Percentiles rank a stretch among this genome's conserved stretches.
phyloP scores from a whole-genome alignment of 2,888 invertebrate species.

The Drosophila greeni region DNA sequence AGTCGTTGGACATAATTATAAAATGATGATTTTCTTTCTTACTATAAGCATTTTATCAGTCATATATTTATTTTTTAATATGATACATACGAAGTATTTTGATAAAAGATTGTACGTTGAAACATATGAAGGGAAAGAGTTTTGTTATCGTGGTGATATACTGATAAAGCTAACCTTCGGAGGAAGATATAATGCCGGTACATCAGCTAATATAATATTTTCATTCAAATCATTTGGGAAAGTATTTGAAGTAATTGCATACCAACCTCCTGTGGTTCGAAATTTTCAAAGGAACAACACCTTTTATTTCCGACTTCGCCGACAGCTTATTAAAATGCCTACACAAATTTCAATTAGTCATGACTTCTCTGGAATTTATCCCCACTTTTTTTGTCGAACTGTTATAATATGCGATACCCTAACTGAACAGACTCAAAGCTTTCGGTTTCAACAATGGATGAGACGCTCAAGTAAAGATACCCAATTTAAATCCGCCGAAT shows the following conservation, averaged over 20 bases:
- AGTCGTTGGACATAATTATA: slow-evolving; percentile 23
- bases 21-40: slow-evolving; percentile 27
- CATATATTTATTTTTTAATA: slow-evolving; percentile 13
- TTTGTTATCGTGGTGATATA: slow-evolving; percentile 37
- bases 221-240: slow-evolving; percentile 16
- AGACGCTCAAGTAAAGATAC: neutral
- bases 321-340: slow-evolving; percentile 30
- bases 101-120: slow-evolving; percentile 38
- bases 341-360: slow-evolving; percentile 27
- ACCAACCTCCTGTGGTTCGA: slow-evolving; percentile 26
- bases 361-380: slow-evolving; percentile 45
- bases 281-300: slow-evolving; percentile 42
- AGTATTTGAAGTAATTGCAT: slow-evolving; percentile 18
- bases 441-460: slow-evolving; percentile 34
- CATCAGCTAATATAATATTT: slow-evolving; percentile 46
- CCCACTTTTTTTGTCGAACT: slow-evolving; percentile 39
- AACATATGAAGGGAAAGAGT: neutral
- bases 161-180: slow-evolving; percentile 43
- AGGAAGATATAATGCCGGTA: slow-evolving; percentile 38
- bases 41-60: neutral
- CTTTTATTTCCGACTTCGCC: slow-evolving; percentile 26
- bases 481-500: slow-evolving; percentile 3
- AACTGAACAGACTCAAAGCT: slow-evolving; percentile 29
- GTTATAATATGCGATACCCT: slow-evolving; percentile 30
- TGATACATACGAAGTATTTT: slow-evolving; percentile 4